A percentile compares a stretch with the other conserved stretches of the same genome.
Evolutionary conservation across 2,113 vertebrate species (phyloP).

Genomic region (Herpailurus yagouaroundi): DNA sequence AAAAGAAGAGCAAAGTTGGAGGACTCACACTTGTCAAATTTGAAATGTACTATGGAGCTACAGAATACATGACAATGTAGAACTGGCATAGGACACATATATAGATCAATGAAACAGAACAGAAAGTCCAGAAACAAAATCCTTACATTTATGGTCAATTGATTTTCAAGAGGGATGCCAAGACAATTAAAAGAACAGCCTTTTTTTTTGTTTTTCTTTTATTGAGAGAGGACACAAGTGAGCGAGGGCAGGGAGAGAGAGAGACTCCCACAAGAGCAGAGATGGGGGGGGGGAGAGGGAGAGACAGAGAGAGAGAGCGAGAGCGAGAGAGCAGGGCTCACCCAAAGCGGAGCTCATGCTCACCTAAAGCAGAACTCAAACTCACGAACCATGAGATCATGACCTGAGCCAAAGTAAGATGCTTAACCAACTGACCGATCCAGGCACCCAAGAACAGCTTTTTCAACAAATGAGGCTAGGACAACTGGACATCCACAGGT

Average conservation of each 20-base stretch:
- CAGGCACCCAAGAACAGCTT: background rate
- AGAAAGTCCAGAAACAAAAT: background rate
- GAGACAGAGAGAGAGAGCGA: fast-evolving
- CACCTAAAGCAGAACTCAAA: too few species aligned
- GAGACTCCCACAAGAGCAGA: too few species aligned
- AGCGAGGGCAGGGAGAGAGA: too few species aligned
- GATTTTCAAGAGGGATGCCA: background rate
- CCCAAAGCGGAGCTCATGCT: too few species aligned
- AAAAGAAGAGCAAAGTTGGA: background rate
- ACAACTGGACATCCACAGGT: background rate
- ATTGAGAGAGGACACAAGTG: too few species aligned
- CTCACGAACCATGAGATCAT: too few species aligned
- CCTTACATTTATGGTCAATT: background rate
- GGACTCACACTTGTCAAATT: background rate
- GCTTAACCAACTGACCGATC: too few species aligned
- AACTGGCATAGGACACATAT: background rate
- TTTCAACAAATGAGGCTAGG: background rate
- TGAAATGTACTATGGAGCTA: background rate
- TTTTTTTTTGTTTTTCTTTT: background rate
- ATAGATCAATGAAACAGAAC: background rate
- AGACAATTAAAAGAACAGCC: background rate
- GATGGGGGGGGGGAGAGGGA: too few species aligned
- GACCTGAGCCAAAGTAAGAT: too few species aligned
- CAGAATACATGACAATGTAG: background rate
- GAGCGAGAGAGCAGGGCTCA: too few species aligned